Conservation (phyloP, 2,797 vertebrate species). For the Alosa sapidissima region DNA sequence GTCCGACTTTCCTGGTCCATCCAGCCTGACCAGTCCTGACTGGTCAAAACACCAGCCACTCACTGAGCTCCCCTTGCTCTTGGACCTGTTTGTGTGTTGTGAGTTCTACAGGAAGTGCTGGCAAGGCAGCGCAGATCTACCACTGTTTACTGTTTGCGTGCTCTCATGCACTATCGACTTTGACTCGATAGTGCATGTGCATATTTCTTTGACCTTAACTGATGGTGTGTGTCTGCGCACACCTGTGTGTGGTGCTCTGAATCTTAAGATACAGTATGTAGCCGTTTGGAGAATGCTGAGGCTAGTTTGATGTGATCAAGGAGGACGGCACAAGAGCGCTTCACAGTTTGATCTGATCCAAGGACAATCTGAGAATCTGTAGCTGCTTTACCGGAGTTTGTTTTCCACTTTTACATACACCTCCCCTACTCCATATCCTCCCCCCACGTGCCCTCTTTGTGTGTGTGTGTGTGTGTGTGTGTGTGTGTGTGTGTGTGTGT, state of each 20-base stretch:
- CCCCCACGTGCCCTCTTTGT: not conserved
- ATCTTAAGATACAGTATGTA: not conserved
- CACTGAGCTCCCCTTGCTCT: not conserved
- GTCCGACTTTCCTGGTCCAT: not conserved
- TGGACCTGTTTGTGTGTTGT: not conserved
- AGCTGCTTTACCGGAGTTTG: not conserved
- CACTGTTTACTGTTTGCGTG: not conserved
- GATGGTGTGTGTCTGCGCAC: no score
- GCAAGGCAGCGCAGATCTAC: not conserved
- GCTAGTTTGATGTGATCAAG: not conserved
- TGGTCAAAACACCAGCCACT: not conserved
- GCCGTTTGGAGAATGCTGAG: not conserved
- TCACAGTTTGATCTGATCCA: not conserved
- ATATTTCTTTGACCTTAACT: no score
- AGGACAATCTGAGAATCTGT: not conserved
- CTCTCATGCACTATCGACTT: not conserved
- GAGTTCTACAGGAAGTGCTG: not conserved
- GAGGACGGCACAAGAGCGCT: no score
- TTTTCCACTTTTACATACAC: not conserved
- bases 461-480: constrained; percentile 27
- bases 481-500: not conserved
- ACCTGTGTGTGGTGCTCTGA: not conserved
- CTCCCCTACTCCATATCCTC: not conserved
- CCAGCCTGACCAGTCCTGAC: not conserved
- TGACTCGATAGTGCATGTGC: not conserved